A percentile compares a stretch with the other conserved stretches of the same genome.
Conservation (phyloP, 1,140 invertebrate genomes). For the Trachymyrmex septentrionalis region DNA sequence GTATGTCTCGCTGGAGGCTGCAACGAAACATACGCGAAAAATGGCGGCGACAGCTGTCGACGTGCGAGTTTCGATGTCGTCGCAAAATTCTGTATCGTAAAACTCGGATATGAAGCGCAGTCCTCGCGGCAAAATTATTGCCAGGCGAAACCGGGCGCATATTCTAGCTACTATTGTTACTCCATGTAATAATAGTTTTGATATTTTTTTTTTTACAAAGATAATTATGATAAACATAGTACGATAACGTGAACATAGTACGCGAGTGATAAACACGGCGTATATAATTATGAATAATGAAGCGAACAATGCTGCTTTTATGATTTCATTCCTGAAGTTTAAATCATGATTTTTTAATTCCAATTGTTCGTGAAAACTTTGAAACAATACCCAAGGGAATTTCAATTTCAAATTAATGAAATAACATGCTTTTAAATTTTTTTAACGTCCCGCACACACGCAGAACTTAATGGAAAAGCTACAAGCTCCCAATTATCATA, state of each 20-base stretch:
- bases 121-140: constrained; percentile 44
- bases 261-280: background rate
- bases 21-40: constrained; percentile 60
- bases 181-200: too few species aligned
- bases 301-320: background rate
- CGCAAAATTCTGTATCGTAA: constrained; percentile 48
- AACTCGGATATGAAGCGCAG: constrained; percentile 53
- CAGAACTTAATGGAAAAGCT: background rate
- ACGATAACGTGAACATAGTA: constrained; percentile 2
- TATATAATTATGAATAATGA: constrained; percentile 24
- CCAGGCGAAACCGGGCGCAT: background rate
- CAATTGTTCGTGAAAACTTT: background rate
- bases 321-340: background rate
- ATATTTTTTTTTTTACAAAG: constrained; percentile 17
- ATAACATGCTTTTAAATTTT: constrained; percentile 5
- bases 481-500: background rate
- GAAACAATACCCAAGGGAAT: background rate
- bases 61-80: constrained; percentile 60
- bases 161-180: background rate
- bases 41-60: constrained; percentile 62
- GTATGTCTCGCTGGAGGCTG: constrained; percentile 47
- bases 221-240: constrained; percentile 9
- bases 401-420: background rate
- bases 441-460: background rate
- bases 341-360: background rate